Base-by-base conservation (phyloP, 2,797 vertebrate genomes). In the Diglossa cyanea region DNA sequence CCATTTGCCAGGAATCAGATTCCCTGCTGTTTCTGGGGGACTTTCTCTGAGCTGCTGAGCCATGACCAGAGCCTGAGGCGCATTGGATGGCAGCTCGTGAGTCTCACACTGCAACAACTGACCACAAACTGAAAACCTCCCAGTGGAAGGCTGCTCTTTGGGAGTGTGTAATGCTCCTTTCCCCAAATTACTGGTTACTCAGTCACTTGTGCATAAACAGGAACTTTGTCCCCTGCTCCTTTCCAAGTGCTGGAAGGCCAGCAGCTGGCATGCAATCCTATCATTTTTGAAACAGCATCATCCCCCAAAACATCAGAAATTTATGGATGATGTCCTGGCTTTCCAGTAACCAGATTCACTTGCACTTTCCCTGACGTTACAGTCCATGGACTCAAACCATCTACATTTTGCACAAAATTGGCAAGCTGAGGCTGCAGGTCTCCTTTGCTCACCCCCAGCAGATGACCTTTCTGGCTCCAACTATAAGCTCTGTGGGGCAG, bases 201-300 rank as follows among this genome's bases (percentile, higher is more conserved):
- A 93, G 93, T 94, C 93, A 85, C 89, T 96, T 96, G 91, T 91
- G 85, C 93, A 96, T 96, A 97, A 97, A 96, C 96, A 97, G 93
- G 94, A 97, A 96, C 96, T 97, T 90, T 94, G 96, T 94, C 71
- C 93, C 44, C 53, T 81, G 61, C 71, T 95, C 67, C 54, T 94
- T 96, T 97, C 96, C 95, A 96, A 94, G 89, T 42, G 91, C 81
- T 96, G 58, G 80, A 92, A 96, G 84, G 78, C 92, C 71, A 89
- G 61, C 54, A 95, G 77, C 96, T 97, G 96, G 95, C 88, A 19
- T 74, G 80, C 78, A 94, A 96, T 94, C 95, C 94, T 96, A 86
- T 97, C 86, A 97, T 97, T 93, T 96, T 88, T 78, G 81, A 91
- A 86, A 58, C 58, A 83, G 67, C 90, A 86, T 92, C 80, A 96